phyloP scores from a whole-genome alignment of 2,797 vertebrate species.

The Sebastes minor region DNA sequence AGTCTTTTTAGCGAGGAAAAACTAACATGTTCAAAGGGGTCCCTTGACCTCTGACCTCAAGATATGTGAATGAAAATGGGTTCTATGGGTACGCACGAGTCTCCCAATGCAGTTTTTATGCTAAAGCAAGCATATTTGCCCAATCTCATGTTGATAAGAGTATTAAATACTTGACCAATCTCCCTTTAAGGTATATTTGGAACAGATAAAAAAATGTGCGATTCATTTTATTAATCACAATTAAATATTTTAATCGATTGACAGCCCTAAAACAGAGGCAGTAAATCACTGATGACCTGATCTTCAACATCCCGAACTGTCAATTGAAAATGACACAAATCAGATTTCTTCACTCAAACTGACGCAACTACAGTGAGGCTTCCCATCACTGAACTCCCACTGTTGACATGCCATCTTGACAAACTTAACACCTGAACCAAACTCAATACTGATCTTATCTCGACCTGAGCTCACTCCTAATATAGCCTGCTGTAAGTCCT shows the following conservation, averaged over 20 bases:
- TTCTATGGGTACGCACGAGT: too few relatives aligned
- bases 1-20: too few relatives aligned
- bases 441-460: conserved; percentile 54
- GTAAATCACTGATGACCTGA: background rate
- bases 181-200: too few relatives aligned
- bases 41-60: background rate
- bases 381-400: background rate
- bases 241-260: too few relatives aligned
- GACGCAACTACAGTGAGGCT: background rate
- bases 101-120: too few relatives aligned
- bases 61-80: too few relatives aligned
- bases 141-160: too few relatives aligned
- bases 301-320: background rate
- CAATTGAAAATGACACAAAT: background rate
- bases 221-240: too few relatives aligned
- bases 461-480: conserved; percentile 43
- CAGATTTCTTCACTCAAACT: background rate
- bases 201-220: too few relatives aligned
- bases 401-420: conserved; percentile 11
- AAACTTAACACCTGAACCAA: conserved; percentile 27
- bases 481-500: conserved; percentile 42
- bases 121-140: too few relatives aligned
- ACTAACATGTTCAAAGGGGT: too few relatives aligned
- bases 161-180: too few relatives aligned
- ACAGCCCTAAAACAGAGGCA: background rate